A percentile compares a stretch with the other conserved stretches of the same genome.
phyloP scores from a whole-genome alignment of 2,888 invertebrate genomes.

The Xanthia togata region DNA sequence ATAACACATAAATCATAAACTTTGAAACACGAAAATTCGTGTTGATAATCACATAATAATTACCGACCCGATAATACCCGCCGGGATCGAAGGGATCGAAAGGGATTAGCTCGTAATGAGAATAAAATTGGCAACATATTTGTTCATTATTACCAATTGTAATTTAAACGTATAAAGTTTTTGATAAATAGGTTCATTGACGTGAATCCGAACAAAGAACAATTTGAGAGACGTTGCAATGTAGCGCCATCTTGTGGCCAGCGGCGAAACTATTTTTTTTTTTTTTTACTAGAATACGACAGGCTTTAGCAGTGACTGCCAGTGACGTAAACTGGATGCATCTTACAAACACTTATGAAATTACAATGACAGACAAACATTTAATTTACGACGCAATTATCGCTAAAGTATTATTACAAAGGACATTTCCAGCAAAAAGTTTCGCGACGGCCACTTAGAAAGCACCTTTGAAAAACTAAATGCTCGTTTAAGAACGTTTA shows the following conservation, averaged over 20 bases:
- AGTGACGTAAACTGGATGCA: slow-evolving; percentile 69
- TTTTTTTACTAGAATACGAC: slow-evolving; percentile 41
- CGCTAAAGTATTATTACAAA: slow-evolving; percentile 86
- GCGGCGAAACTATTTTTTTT: slow-evolving; percentile 29
- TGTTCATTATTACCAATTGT: slow-evolving; percentile 47
- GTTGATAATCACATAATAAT: slow-evolving; percentile 88
- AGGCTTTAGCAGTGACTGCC: slow-evolving; percentile 49
- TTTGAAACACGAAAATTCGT: slow-evolving; percentile 83
- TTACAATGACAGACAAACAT: slow-evolving; percentile 80
- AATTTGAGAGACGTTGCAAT: not conserved
- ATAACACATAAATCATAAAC: slow-evolving; percentile 88
- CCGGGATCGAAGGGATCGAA: slow-evolving; percentile 74
- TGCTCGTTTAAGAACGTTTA: slow-evolving; percentile 88
- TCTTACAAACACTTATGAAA: slow-evolving; percentile 80
- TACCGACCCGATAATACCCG: slow-evolving; percentile 77
- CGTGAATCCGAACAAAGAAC: slow-evolving; percentile 52
- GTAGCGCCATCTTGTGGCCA: slow-evolving; percentile 63
- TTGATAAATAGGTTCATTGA: slow-evolving; percentile 47
- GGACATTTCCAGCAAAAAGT: slow-evolving; percentile 83
- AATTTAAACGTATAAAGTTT: slow-evolving; percentile 41
- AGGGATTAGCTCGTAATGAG: slow-evolving; percentile 65
- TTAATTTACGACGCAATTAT: slow-evolving; percentile 86
- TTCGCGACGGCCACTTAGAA: slow-evolving; percentile 85
- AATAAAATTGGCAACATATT: slow-evolving; percentile 62
- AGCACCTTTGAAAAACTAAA: slow-evolving; percentile 89